A percentile compares a stretch with the other conserved stretches of the same genome.
These are phyloP conservation scores for Menura novaehollandiae DNA, from an alignment of 2,113 vertebrate species.

Conservation along the genomic window DNA sequence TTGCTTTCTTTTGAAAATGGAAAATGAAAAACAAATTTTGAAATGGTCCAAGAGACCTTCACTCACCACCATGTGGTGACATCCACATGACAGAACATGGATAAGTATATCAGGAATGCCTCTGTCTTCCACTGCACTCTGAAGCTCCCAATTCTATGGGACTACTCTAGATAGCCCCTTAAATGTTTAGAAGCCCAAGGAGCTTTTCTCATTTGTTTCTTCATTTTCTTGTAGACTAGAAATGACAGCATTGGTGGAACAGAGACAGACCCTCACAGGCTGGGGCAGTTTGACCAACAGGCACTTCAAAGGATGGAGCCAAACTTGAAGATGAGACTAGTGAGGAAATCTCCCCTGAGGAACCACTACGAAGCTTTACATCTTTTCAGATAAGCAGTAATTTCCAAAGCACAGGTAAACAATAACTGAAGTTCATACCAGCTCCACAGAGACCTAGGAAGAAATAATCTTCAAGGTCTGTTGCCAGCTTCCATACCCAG, in stretches of 20 bases:
- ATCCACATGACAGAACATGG: background rate
- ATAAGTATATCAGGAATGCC: background rate
- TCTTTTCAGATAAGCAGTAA: background rate
- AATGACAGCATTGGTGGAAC: background rate
- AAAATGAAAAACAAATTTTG: background rate
- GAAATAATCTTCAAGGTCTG: background rate
- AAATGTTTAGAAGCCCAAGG: background rate
- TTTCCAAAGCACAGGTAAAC: slow-evolving; percentile 38
- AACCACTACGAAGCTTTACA: background rate
- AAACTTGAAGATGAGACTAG: background rate
- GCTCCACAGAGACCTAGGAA: background rate
- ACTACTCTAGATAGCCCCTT: background rate
- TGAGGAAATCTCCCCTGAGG: background rate
- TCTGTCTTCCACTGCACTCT: background rate
- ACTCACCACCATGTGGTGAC: background rate
- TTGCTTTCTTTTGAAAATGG: background rate
- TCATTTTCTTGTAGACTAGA: slow-evolving; percentile 30
- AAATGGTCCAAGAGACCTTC: background rate
- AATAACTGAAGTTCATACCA: background rate
- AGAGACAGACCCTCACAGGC: background rate
- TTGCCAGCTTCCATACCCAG: background rate
- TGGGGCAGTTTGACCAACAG: background rate
- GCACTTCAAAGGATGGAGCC: background rate
- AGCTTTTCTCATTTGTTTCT: background rate
- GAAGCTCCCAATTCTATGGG: background rate